These are phyloP conservation scores for Aegotheles bennettii DNA, from an alignment of 2,113 vertebrate genomes.

Conservation along the genomic window DNA sequence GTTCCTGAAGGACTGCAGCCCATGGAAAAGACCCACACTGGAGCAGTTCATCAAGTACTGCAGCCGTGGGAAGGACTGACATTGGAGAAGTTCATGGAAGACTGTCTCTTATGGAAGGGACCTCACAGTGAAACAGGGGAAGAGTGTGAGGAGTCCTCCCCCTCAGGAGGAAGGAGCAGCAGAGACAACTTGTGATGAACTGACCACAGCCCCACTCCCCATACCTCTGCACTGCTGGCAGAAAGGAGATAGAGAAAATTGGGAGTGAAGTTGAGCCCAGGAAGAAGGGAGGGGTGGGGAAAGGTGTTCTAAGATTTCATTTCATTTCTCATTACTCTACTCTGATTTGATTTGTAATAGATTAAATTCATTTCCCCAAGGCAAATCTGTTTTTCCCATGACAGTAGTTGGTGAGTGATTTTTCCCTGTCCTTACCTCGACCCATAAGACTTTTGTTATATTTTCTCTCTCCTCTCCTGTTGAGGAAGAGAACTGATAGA, in stretches of 20 bases:
- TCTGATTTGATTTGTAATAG: too few species aligned
- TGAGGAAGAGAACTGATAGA: not conserved
- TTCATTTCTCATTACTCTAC: not conserved
- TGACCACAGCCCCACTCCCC: rapidly evolving
- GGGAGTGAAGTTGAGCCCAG: rapidly evolving
- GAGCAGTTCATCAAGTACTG: not conserved
- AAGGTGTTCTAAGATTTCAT: not conserved
- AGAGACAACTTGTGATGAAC: not conserved
- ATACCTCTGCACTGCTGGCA: rapidly evolving
- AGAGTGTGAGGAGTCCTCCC: too few species aligned
- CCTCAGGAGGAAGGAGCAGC: not conserved
- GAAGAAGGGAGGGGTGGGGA: too few species aligned
- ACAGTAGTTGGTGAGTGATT: too few species aligned
- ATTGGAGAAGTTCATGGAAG: rapidly evolving
- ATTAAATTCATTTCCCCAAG: too few species aligned
- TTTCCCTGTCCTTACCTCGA: too few species aligned
- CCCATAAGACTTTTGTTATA: rapidly evolving
- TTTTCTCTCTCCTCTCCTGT: not conserved
- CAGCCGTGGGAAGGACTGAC: rapidly evolving
- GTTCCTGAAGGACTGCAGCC: not conserved
- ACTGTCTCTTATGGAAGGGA: not conserved
- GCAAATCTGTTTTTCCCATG: too few species aligned
- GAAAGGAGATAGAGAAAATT: not conserved
- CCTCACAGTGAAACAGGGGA: rapidly evolving
- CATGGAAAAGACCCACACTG: rapidly evolving